Conservation (phyloP, 2,113 vertebrate genomes). For the Rhegmatorhina hoffmannsi region DNA sequence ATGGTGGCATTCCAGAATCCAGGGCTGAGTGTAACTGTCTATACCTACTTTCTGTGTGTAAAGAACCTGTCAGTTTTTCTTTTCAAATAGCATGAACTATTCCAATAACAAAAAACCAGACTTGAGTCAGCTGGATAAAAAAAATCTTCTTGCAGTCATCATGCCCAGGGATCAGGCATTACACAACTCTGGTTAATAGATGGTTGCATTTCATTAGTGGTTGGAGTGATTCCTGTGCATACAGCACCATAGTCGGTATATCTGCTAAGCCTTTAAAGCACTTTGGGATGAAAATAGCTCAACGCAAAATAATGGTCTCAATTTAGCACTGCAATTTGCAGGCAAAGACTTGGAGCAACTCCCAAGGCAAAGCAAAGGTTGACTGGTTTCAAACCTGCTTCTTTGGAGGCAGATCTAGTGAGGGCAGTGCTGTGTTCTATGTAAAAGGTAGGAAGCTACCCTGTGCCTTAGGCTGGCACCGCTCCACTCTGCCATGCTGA, state of each 20-base stretch:
- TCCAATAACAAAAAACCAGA: neutral
- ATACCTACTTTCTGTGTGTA: neutral
- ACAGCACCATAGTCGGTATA: conserved; percentile 13
- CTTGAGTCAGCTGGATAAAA: neutral
- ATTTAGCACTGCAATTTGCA: conserved; percentile 34
- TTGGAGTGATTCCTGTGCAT: conserved; percentile 22
- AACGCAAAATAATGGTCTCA: conserved; percentile 46
- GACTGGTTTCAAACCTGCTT: neutral
- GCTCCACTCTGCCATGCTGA: accelerated
- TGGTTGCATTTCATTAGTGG: conserved; percentile 48
- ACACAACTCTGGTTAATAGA: neutral
- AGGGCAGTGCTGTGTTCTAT: neutral
- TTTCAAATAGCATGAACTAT: neutral
- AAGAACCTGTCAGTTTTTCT: neutral
- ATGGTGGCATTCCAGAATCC: neutral
- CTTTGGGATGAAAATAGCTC: conserved; percentile 25
- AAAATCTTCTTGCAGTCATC: neutral
- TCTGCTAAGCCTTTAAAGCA: conserved; percentile 26
- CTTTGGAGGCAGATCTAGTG: neutral
- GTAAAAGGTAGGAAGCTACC: neutral
- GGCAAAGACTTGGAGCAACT: conserved; percentile 28
- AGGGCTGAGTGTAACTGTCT: neutral
- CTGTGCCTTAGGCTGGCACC: neutral
- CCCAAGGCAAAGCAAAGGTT: neutral
- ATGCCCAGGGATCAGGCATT: neutral